phyloP scores from a whole-genome alignment of 2,113 vertebrate genomes.

The Peromyscus maniculatus region DNA sequence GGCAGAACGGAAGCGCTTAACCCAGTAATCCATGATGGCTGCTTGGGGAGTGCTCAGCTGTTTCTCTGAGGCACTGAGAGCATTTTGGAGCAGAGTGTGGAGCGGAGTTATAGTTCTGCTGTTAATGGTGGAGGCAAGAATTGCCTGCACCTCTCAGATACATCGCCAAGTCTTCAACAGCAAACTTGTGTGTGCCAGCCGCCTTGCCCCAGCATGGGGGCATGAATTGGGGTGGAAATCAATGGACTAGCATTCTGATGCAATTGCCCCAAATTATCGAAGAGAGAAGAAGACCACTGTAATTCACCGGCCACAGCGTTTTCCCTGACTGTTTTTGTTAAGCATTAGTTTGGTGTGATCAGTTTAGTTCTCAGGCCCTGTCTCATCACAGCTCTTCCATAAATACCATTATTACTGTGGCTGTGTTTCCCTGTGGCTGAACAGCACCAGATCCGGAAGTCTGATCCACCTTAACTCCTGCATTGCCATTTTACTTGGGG shows the following conservation, averaged over 20 bases:
- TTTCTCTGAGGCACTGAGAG: neutral
- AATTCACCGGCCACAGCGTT: constrained; percentile 83
- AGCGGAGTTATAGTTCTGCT: neutral
- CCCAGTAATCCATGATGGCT: constrained; percentile 55
- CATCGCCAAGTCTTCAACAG: constrained; percentile 60
- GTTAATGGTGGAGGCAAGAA: constrained; percentile 41
- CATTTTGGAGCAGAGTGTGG: neutral
- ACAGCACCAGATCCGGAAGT: neutral
- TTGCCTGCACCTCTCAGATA: constrained; percentile 46
- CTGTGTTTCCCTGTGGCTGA: neutral
- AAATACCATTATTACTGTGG: constrained; percentile 81
- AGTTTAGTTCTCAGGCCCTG: constrained; percentile 83
- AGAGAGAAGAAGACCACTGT: constrained; percentile 85
- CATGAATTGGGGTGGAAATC: constrained; percentile 86
- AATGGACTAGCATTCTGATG: constrained; percentile 85
- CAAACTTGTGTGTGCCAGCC: constrained; percentile 79
- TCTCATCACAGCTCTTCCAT: constrained; percentile 74
- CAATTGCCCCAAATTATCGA: constrained; percentile 87
- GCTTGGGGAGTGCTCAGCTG: constrained; percentile 50
- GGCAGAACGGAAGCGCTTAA: constrained; percentile 67
- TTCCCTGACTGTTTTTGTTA: constrained; percentile 83
- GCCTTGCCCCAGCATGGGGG: constrained; percentile 85
- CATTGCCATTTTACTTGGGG: neutral
- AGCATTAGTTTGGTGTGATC: constrained; percentile 79
- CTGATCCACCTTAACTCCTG: neutral